Base-by-base conservation (phyloP, 2,888 invertebrate species). In the Hirtodrosophila histrioides region DNA sequence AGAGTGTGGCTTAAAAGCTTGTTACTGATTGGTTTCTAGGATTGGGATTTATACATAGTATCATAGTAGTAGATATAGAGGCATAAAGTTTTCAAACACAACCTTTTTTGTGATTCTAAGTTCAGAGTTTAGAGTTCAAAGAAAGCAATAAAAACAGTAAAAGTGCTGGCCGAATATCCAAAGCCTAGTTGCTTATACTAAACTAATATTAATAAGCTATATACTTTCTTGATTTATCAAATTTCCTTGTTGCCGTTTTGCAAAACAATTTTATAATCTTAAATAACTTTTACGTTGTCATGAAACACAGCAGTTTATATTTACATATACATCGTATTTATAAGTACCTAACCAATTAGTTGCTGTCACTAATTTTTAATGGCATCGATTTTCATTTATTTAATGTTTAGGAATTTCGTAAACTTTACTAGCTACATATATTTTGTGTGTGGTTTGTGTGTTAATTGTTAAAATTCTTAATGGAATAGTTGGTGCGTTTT, bases 231-330 rank as follows among this genome's bases (percentile, higher is more conserved):
- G 36, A 40, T 43, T 41, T 46, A 17, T 1, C 37, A 44, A 49
- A n/a, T 35, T 49, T 12, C 8, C n/a, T 37, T 60, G 55, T 61
- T 50, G 60, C 37, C 6, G 29, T 44, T 46, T 45, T 9, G 51
- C 69, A 63, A 69, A 64, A 54, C 50, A 77, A 67, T 67, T 54
- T 56, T 44, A 40, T 46, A 44, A 58, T 58, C 66, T 70, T 70
- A 73, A 60, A 63, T 61, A 69, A 61, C 67, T 46, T 78, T 87
- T 87, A 87, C 87, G 87, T 87, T 87, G 87, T 87, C 88, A 87
- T 85, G 88, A 87, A 87, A 87, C 87, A 88, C 86, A 87, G 84
- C 84, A 87, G 87, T 69, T 87, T 68, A 64, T 65, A 82, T 86
- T 78, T 86, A 86, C 77, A 88, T 66, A 66, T 68, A 68, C 49